Base-by-base conservation (phyloP, 64 coral and sea anemone genomes). In the Porites lutea region DNA sequence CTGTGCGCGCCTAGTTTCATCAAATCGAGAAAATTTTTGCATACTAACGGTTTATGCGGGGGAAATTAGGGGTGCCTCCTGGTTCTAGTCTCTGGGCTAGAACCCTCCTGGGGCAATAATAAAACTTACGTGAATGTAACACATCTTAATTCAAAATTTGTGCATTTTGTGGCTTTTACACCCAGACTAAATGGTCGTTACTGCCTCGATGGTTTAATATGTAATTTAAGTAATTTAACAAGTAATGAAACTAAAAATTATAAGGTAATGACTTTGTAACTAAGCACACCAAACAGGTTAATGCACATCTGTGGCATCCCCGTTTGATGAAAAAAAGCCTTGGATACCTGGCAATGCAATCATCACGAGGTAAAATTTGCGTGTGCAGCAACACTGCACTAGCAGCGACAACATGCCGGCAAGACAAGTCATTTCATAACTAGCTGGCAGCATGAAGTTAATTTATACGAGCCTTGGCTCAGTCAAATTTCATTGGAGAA, bases 401-500 rank as follows among this genome's bases (percentile, higher is more conserved):
- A 59, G 77, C 19, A 11, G 77, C 52, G 8, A 79, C 76, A 79
- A 57, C 75, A 75, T 4, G 73, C 73, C 73, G 8, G 49, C 73
- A 75, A 75, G 73, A 75, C 45, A 75, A 75, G 73, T 75, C 73
- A 75, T 75, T 75, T 75, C 13, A 75, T 44, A 51, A 75, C 45
- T 53, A 15, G 45, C 75, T 78, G 75, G 19, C 51, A 78, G 16
- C 48, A 78, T 78, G 49, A 78, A 79, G 76, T 79, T 79, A 57
- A 52, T 79, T 57, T 59, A 79, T 79, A 58, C 52, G 19, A 79
- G 76, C 76, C 76, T 79, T 6, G 76, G 52, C 76, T 79, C 76
- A 58, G 52, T 79, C 76, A 79, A 79, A 79, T 79, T 58, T 79
- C 76, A 58, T 79, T 79, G 76, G 52, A 79, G 76, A 79, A 59